These are phyloP conservation scores for Berghia stephanieae DNA, from an alignment of 1,140 invertebrate genomes.

Conservation along the genomic window DNA sequence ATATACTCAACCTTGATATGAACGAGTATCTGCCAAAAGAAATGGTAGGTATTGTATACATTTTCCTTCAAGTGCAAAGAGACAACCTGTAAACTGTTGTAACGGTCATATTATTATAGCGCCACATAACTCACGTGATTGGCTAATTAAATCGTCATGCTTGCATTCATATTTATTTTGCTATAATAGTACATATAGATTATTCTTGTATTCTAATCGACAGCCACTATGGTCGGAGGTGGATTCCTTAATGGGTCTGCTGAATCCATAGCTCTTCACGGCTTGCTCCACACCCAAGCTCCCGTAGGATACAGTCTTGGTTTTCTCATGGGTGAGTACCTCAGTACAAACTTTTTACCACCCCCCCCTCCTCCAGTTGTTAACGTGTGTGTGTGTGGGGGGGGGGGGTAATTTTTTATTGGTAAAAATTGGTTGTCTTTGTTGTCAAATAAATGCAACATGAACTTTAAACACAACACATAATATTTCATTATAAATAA, in stretches of 20 bases:
- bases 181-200: not conserved
- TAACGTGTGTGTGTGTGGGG: too few species aligned
- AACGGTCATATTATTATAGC: not conserved
- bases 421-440: too few species aligned
- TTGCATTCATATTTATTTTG: not conserved
- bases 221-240: slow-evolving; percentile 95
- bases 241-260: slow-evolving; percentile 98
- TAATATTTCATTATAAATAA: too few species aligned
- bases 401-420: too few species aligned
- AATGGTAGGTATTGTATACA: too few species aligned
- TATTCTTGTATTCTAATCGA: not conserved
- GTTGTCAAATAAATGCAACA: too few species aligned
- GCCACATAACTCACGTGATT: too few species aligned
- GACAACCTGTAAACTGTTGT: too few species aligned
- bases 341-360: not conserved
- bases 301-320: slow-evolving; percentile 93
- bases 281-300: slow-evolving; percentile 93
- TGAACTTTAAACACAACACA: too few species aligned
- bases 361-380: not conserved
- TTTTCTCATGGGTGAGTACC: slow-evolving; percentile 83
- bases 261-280: slow-evolving; percentile 87
- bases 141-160: not conserved
- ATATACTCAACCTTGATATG: too few species aligned
- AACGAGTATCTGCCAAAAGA: too few species aligned
- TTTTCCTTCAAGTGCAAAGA: too few species aligned